phyloP scores from a whole-genome alignment of 2,888 invertebrate genomes.

The Polydrusus pterygomalis region DNA sequence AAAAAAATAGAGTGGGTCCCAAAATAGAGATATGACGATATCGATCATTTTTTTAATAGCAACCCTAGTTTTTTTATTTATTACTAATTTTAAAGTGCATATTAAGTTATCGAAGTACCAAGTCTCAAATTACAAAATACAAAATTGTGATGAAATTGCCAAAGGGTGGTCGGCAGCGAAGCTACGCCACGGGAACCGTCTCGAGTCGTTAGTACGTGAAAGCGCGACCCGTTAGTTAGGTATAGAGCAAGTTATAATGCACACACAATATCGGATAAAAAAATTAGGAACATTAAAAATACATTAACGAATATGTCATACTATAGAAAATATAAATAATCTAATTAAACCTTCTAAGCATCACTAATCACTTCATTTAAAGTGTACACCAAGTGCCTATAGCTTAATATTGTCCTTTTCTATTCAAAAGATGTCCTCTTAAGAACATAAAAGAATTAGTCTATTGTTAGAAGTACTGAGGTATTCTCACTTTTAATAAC shows the following conservation, averaged over 20 bases:
- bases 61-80: no score
- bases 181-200: no score
- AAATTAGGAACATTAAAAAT: background rate
- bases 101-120: no score
- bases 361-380: conserved; percentile 19
- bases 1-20: no score
- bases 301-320: background rate
- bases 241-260: background rate
- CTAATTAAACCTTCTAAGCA: conserved; percentile 26
- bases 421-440: conserved; percentile 19
- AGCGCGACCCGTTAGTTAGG: no score
- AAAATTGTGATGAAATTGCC: no score
- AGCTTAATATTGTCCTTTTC: background rate
- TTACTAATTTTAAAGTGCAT: no score
- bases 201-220: no score
- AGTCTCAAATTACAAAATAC: no score
- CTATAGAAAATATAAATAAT: background rate
- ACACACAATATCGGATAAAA: background rate
- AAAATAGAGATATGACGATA: no score
- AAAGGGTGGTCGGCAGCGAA: no score
- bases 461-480: conserved; percentile 29
- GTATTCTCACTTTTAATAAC: conserved; percentile 28
- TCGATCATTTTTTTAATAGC: no score
- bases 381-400: conserved; percentile 14
- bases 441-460: conserved; percentile 24